phyloP scores from a whole-genome alignment of 2,888 invertebrate genomes.

The Oxyscelio sp. region DNA sequence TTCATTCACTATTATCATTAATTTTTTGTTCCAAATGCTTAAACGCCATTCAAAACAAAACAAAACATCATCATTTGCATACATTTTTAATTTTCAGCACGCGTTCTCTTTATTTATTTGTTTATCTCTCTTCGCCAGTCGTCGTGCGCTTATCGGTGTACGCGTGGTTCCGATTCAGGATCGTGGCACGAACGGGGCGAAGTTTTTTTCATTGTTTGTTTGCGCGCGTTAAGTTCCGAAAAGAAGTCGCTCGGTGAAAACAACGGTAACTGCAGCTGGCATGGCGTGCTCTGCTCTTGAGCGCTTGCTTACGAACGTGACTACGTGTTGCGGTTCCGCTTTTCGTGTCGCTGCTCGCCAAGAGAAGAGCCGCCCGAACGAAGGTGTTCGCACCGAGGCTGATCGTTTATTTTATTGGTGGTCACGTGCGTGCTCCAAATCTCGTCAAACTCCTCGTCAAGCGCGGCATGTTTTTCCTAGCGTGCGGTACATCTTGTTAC shows the following conservation, averaged over 20 bases:
- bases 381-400: background rate
- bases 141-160: constrained; percentile 10
- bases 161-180: constrained; percentile 2
- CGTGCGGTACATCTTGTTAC: no score
- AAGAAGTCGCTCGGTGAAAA: constrained; percentile 31
- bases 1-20: constrained; percentile 46
- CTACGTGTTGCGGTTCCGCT: constrained; percentile 43
- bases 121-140: constrained; percentile 7
- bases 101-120: background rate
- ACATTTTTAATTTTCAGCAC: background rate
- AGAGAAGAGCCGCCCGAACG: constrained; percentile 5
- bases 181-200: background rate
- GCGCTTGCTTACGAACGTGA: constrained; percentile 36
- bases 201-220: constrained; percentile 24
- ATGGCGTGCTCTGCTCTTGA: constrained; percentile 80
- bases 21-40: background rate
- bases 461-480: no score
- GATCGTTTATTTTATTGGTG: constrained; percentile 38
- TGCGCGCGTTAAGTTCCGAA: constrained; percentile 15
- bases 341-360: constrained; percentile 22
- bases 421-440: constrained; percentile 47
- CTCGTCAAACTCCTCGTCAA: no score
- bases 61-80: background rate
- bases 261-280: constrained; percentile 75
- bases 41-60: constrained; percentile 1